A percentile compares a stretch with the other conserved stretches of the same genome.
phyloP scores from a whole-genome alignment of 2,113 vertebrate genomes.

The Colaptes auratus region DNA sequence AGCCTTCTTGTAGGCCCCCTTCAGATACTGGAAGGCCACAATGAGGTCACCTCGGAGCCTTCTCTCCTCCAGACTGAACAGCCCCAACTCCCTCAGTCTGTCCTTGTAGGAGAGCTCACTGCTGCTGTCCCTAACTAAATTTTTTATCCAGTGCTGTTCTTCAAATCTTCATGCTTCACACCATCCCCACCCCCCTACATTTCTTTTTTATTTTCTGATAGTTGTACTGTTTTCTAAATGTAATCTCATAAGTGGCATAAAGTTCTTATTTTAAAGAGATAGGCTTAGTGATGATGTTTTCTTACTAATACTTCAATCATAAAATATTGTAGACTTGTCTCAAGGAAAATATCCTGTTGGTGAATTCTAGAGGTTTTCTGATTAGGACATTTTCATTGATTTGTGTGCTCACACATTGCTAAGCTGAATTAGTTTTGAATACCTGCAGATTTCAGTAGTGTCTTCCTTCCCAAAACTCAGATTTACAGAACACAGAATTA shows the following conservation, averaged over 20 bases:
- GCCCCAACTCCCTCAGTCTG: too few species aligned
- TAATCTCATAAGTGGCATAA: neutral
- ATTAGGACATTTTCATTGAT: neutral
- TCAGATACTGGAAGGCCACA: too few species aligned
- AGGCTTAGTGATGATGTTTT: neutral
- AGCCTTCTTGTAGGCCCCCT: too few species aligned
- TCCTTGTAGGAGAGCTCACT: too few species aligned
- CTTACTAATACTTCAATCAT: neutral
- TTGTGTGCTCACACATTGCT: neutral
- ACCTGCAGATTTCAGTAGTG: neutral
- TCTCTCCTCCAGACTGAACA: too few species aligned
- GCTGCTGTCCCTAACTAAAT: neutral
- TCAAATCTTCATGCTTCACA: neutral
- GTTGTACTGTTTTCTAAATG: neutral
- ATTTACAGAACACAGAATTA: neutral
- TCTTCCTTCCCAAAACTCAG: neutral
- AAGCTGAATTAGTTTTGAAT: neutral
- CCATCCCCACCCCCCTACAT: too few species aligned
- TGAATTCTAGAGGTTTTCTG: neutral
- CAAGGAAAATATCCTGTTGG: neutral
- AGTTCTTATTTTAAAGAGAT: neutral
- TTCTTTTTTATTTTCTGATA: neutral
- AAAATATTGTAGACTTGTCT: neutral
- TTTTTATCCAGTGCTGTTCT: neutral
- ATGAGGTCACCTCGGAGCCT: too few species aligned